These are phyloP conservation scores for Stomatorhinus ivindoensis DNA, from an alignment of 2,113 vertebrate species.

Conservation along the genomic window DNA sequence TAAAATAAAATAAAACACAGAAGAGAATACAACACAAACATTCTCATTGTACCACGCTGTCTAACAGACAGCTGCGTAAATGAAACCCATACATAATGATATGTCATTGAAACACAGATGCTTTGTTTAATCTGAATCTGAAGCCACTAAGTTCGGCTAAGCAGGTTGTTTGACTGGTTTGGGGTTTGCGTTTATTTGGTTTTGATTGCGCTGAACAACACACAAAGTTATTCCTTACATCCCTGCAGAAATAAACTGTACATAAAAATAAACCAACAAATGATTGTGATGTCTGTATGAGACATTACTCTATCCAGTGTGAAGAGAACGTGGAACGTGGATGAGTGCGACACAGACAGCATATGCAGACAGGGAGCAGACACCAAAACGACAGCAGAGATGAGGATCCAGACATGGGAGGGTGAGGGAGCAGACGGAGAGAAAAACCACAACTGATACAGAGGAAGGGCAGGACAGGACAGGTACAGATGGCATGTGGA, in stretches of 20 bases:
- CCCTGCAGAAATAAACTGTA: background rate
- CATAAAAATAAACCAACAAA: background rate
- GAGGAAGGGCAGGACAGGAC: background rate
- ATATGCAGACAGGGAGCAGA: background rate
- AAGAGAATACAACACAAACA: background rate
- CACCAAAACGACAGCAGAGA: background rate
- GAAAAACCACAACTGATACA: background rate
- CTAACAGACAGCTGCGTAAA: background rate
- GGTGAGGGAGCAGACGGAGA: background rate
- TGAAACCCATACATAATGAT: background rate
- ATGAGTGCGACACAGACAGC: background rate
- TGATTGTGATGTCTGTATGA: background rate
- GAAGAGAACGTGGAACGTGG: background rate
- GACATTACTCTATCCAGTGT: background rate
- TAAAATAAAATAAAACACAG: background rate
- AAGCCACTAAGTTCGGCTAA: background rate
- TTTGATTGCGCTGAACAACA: background rate
- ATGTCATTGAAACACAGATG: background rate
- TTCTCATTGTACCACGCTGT: background rate
- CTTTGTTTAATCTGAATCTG: slow-evolving; percentile 1
- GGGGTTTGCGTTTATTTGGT: background rate
- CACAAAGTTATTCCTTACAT: background rate
- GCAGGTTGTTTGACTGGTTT: background rate
- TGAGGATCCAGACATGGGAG: background rate
- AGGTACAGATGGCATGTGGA: background rate